A percentile compares a stretch with the other conserved stretches of the same genome.
Conservation (phyloP, 2,113 vertebrate species). For the Numida meleagris region DNA sequence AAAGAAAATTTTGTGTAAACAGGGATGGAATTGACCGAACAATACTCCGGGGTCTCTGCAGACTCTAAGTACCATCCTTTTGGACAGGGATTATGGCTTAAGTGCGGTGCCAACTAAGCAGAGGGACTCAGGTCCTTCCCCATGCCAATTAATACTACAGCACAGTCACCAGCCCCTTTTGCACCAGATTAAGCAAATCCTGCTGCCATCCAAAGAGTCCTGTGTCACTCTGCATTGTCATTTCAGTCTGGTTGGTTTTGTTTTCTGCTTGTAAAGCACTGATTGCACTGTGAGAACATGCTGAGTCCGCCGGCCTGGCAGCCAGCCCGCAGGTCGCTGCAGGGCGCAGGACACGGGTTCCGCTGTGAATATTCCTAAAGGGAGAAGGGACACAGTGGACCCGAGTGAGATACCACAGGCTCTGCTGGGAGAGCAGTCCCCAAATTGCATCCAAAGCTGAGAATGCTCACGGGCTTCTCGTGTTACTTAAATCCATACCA, state of each 20-base stretch:
- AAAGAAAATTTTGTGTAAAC: not conserved
- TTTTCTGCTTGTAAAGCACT: constrained; percentile 39
- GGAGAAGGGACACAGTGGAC: not conserved
- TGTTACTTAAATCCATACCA: not conserved
- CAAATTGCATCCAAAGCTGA: not conserved
- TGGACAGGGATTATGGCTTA: not conserved
- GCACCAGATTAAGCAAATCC: constrained; percentile 42
- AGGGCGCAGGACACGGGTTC: not conserved
- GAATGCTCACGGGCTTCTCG: not conserved
- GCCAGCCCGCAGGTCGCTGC: not conserved
- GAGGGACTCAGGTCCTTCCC: not conserved
- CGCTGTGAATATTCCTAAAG: not conserved
- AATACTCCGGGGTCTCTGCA: not conserved
- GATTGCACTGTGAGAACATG: constrained; percentile 37
- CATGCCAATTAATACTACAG: not conserved
- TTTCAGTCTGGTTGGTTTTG: constrained; percentile 21
- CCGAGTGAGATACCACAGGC: not conserved
- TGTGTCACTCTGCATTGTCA: not conserved
- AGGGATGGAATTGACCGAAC: not conserved
- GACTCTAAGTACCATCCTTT: not conserved
- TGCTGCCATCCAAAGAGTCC: constrained; percentile 44
- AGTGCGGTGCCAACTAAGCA: constrained; percentile 7
- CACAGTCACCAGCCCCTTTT: constrained; percentile 36
- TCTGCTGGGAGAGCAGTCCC: not conserved
- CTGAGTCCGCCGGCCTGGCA: not conserved